Conservation (phyloP, 2,797 vertebrate species). For the Capromys pilorides region DNA sequence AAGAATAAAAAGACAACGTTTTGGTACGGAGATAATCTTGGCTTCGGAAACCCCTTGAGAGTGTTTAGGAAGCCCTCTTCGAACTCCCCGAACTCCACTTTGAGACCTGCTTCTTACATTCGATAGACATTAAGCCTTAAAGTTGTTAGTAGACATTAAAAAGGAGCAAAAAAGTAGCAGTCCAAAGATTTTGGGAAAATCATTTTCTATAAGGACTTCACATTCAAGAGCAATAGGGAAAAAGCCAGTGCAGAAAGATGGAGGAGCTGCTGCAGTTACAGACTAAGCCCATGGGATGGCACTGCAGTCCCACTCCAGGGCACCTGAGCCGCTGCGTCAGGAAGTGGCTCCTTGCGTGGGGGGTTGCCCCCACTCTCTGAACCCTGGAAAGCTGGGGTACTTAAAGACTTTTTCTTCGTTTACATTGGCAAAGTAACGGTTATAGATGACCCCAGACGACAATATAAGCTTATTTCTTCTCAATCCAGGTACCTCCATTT, state of each 20-base stretch:
- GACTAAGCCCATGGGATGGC: conserved; percentile 54
- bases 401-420: neutral
- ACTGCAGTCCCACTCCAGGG: conserved; percentile 29
- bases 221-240: neutral
- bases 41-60: neutral
- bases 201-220: neutral
- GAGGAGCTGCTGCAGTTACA: neutral
- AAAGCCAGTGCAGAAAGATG: neutral
- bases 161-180: neutral
- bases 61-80: neutral
- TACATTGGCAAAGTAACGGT: neutral
- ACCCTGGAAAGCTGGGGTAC: conserved; percentile 11
- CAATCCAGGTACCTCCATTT: neutral
- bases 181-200: neutral
- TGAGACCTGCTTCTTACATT: neutral
- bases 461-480: conserved; percentile 21
- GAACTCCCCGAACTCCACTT: neutral
- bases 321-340: accelerated
- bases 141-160: neutral
- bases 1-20: neutral
- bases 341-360: neutral
- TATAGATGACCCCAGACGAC: neutral
- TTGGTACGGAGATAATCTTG: neutral
- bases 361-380: neutral
- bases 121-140: neutral